A percentile compares a stretch with the other conserved stretches of the same genome.
Evolutionary conservation across 37 sponge, comb jelly and placozoan genomes (phyloP).

Genomic region (Agelas oroides): DNA sequence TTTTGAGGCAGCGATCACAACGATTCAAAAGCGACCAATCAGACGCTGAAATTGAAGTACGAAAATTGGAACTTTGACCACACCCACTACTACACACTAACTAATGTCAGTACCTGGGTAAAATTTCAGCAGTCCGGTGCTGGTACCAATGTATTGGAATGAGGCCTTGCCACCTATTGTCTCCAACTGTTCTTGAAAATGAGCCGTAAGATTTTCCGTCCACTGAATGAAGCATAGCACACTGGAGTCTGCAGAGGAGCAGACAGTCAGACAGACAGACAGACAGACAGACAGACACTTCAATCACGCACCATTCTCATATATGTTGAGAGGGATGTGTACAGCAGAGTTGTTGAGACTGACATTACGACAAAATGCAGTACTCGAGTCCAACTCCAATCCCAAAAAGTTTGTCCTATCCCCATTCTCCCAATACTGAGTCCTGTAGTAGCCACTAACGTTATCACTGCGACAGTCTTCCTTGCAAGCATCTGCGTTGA

Average conservation of each 20-base stretch:
- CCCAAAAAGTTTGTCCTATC: too few species aligned
- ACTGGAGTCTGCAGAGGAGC: conserved; percentile 7
- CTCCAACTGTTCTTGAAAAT: conserved; percentile 5
- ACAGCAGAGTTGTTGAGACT: conserved; percentile 17
- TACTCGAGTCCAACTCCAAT: background rate
- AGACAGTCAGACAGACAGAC: background rate
- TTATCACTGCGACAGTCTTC: background rate
- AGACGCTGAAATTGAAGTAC: background rate
- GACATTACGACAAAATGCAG: background rate
- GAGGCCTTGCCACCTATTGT: background rate
- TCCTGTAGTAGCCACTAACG: too few species aligned
- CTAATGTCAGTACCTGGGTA: conserved; percentile 24
- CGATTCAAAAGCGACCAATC: conserved; percentile 26
- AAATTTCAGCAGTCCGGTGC: conserved; percentile 1
- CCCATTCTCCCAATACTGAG: too few species aligned
- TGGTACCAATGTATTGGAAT: conserved; percentile 36
- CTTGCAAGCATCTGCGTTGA: background rate
- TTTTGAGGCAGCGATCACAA: conserved; percentile 31
- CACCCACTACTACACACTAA: background rate
- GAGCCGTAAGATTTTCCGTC: conserved; percentile 27
- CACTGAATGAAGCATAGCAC: conserved; percentile 62
- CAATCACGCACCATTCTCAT: conserved; percentile 43
- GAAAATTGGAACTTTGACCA: too few species aligned
- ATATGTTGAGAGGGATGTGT: conserved; percentile 33
- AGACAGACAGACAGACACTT: background rate